Evolutionary conservation across 1,140 invertebrate species (phyloP).

Genomic region (Meloidogyne chitwoodi): DNA sequence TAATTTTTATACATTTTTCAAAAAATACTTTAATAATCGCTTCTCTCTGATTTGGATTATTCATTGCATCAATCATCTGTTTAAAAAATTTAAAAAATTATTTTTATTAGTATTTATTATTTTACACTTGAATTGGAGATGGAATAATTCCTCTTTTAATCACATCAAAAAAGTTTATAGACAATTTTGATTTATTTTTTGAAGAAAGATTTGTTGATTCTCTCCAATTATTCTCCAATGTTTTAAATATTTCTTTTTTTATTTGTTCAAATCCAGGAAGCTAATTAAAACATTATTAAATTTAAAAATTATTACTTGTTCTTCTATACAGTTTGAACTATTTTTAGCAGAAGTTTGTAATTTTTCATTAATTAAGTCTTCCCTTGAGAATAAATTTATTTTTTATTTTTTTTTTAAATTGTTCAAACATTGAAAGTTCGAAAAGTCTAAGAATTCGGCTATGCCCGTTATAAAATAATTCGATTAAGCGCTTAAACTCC

Average conservation of each 20-base stretch:
- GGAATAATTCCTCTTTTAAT: conserved; percentile 1
- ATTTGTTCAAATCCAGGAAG: background rate
- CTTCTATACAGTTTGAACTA: background rate
- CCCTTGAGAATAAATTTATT: background rate
- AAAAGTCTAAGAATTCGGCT: conserved; percentile 1
- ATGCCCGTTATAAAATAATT: conserved; percentile 5
- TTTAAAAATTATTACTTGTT: background rate
- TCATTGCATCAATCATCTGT: conserved; percentile 12
- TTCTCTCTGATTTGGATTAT: background rate
- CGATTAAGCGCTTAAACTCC: background rate
- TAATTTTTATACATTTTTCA: background rate
- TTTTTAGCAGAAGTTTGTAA: background rate
- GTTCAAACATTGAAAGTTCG: conserved; percentile 3
- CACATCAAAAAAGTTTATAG: conserved; percentile 13
- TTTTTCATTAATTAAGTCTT: background rate
- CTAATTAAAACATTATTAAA: background rate
- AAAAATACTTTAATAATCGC: background rate
- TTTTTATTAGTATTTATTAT: background rate
- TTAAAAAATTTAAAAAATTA: background rate
- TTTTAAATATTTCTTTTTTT: background rate
- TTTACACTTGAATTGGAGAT: conserved; percentile 3
- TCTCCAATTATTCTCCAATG: background rate
- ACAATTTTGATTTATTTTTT: background rate
- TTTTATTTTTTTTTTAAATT: background rate
- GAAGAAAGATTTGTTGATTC: background rate